These are phyloP conservation scores for Druon quercuslanigerum DNA, from an alignment of 1,140 invertebrate species.

Conservation along the genomic window DNA sequence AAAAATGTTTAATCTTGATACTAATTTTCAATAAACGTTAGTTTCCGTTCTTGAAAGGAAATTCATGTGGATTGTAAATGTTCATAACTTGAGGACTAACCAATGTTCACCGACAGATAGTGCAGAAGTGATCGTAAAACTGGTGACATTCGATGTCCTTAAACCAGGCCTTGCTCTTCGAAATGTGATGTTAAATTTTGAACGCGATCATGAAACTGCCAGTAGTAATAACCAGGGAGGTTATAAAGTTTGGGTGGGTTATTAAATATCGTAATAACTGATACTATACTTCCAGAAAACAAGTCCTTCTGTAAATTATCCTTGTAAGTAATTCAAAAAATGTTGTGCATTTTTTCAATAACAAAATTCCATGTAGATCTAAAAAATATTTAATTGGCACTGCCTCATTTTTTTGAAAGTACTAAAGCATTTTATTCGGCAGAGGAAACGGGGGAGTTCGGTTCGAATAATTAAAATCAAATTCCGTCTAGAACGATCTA, in stretches of 20 bases:
- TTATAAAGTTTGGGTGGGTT: conserved; percentile 57
- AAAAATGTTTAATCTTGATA: no score
- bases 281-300: not conserved
- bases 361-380: no score
- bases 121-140: conserved; percentile 57
- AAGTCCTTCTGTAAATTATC: not conserved
- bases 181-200: conserved; percentile 63
- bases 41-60: no score
- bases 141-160: conserved; percentile 58
- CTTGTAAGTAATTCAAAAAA: not conserved
- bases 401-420: no score
- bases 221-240: conserved; percentile 47
- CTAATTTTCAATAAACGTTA: no score
- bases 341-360: no score
- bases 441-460: no score
- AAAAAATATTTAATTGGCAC: no score
- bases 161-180: conserved; percentile 55
- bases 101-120: not conserved
- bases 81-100: not conserved
- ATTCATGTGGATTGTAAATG: not conserved
- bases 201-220: conserved; percentile 61
- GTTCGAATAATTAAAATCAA: no score
- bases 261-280: conserved; percentile 51
- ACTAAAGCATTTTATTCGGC: no score
- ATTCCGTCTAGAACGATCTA: not conserved